Conservation (phyloP, 2,888 invertebrate species). For the Frankliniella intonsa region DNA sequence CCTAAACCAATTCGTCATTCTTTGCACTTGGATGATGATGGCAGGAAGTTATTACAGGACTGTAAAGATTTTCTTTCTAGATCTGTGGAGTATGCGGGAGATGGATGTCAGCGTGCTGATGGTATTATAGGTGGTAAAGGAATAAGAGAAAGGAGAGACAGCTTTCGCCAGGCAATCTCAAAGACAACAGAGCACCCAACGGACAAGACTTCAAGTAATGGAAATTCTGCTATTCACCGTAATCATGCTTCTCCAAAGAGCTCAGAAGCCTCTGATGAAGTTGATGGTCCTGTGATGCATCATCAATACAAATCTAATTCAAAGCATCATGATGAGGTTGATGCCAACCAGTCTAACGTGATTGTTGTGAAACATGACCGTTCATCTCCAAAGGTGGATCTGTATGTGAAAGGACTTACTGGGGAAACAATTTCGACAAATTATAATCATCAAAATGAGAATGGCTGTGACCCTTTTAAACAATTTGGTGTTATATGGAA, state of each 20-base stretch:
- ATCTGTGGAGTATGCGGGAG: slow-evolving; percentile 24
- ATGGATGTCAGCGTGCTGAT: slow-evolving; percentile 36
- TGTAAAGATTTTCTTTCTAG: slow-evolving; percentile 36
- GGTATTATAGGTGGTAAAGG: slow-evolving; percentile 39
- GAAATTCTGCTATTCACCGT: background rate
- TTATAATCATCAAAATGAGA: background rate
- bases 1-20: background rate
- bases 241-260: background rate
- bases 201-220: slow-evolving; percentile 29
- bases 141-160: slow-evolving; percentile 43
- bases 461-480: background rate
- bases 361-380: background rate
- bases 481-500: background rate
- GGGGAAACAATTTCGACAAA: background rate
- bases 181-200: slow-evolving; percentile 38
- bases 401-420: background rate
- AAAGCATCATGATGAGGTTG: background rate
- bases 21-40: slow-evolving; percentile 35
- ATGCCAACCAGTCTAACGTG: background rate
- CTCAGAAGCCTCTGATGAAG: background rate
- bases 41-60: slow-evolving; percentile 36
- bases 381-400: background rate
- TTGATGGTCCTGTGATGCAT: background rate
- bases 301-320: background rate
- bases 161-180: slow-evolving; percentile 43